Evolutionary conservation across 23 tunicate genomes (phyloP), one percentile per base, ranked within the genome.

Genomic region (Oikopleura vanhoeffeni): DNA sequence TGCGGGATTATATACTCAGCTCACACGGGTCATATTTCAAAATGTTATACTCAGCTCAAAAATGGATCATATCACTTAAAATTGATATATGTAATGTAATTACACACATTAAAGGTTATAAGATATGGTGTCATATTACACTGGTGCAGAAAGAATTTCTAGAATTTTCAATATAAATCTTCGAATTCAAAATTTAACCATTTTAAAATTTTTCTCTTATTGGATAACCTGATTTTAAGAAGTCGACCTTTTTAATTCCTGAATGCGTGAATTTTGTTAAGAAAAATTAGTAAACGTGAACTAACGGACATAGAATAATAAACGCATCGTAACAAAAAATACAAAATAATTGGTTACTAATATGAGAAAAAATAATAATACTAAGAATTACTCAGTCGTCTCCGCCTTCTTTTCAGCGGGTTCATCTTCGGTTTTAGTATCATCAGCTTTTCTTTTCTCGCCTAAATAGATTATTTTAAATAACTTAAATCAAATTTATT

Each of bases 381-480:
- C 64, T 49, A 13, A 49, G 64, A 49, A n/a, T n/a, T n/a, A n/a
- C n/a, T n/a, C n/a, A 49, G 60, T 49, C 60, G 8, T 8, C 60
- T 49, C 60, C 18, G 60, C 60, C 38, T 71, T 71, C 38, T 71
- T 71, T 38, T 71, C 79, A 30, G 79, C 79, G 2, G 79, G 79
- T 30, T 71, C 79, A 30, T 71, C 79, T 38, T 71, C 79, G 79
- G 27, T 38, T 30, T 71, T 71, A 18, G 18, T 49, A 2, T 71
- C 79, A 24, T 49, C 64, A 18, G 79, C 79, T 30, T 71, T 71
- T 18, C 79, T 18, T 30, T 71, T 71, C 38, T 71, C 79, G 79
- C 79, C 79, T 71, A 71, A 71, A 71, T 8, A 8, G 24, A 8
- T 49, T 49, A 24, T 13, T 49, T 8, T 49, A 49, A 49, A 8